Evolutionary conservation across 2,888 invertebrate species (phyloP), one percentile per base, ranked within the genome.

Genomic region (Spilosoma lubricipeda): DNA sequence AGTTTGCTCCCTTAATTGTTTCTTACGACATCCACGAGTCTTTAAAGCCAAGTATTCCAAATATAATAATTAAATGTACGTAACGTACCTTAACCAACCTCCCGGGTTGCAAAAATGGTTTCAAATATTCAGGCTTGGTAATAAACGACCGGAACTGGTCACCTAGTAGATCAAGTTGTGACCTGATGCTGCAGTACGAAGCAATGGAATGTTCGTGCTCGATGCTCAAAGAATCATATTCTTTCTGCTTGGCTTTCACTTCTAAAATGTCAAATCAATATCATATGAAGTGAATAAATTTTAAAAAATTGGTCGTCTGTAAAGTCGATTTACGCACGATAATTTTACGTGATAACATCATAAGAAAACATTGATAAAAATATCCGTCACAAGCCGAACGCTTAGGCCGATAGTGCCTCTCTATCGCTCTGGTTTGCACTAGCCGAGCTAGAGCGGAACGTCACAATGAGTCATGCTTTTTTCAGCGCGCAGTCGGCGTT

Each of bases 91-190:
- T 98, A 23, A 99, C 96, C 86, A 99, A 96, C 86, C 99, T 96
- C 1, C 99, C 99, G 0, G 99, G 98, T 90, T 99, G 99, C 75
- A 99, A 94, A 94, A 99, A 99, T 0, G 99, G 99, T 79, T 99
- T 96, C 45, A 99, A 93, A 92, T 99, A 98, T 89, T 98, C 97
- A 0, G 99, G 98, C 87, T 97, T 97, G 0, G 98, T 98, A 79
- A 99, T 96, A 91, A 97, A 98, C 0, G 96, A 94, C 45, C 98
- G 96, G 92, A 99, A 98, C 88, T 98, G 97, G 64, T 96, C 95
- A 18, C 97, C 97, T 48, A 99, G 95, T 36, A 96, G 90, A 69
- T 98, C 97, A 71, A 99, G 94, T 91, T 99, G 98, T 73, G 98
- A 97, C 59, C 98, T 96, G 80, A 99, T 97, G 85, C 97, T 97